Conservation (phyloP, 2,888 invertebrate genomes). For the Tortrix viridana region DNA sequence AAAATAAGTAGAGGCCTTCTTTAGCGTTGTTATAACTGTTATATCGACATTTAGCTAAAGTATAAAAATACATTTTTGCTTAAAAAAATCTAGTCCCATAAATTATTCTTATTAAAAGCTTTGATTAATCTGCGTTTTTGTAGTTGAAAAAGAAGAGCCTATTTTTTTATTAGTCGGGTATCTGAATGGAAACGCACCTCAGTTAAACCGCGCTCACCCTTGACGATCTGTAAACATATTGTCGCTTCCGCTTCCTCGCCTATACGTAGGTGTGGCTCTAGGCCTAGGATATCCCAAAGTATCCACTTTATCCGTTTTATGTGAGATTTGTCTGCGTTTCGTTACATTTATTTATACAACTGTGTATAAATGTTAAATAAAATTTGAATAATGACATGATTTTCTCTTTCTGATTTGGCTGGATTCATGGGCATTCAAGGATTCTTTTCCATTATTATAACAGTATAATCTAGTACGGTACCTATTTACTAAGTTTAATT, state of each 20-base stretch:
- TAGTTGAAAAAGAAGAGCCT: neutral
- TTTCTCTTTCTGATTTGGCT: neutral
- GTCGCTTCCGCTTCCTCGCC: conserved; percentile 53
- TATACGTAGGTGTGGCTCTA: conserved; percentile 48
- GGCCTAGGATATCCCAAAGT: conserved; percentile 23
- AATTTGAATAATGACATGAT: too few relatives aligned
- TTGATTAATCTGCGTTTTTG: neutral
- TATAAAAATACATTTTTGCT: too few relatives aligned
- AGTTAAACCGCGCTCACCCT: conserved; percentile 2
- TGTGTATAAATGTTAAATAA: too few relatives aligned
- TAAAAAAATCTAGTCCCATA: too few relatives aligned
- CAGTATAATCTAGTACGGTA: conserved; percentile 8
- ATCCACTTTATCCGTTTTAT: conserved; percentile 31
- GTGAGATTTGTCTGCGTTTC: conserved; percentile 18
- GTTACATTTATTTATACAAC: too few relatives aligned
- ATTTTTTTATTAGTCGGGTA: neutral
- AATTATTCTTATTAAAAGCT: too few relatives aligned
- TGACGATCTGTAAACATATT: conserved; percentile 48
- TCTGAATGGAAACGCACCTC: neutral
- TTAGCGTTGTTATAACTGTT: too few relatives aligned
- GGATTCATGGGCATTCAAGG: conserved; percentile 21
- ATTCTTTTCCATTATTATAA: neutral
- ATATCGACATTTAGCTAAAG: too few relatives aligned
- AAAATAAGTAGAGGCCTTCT: too few relatives aligned
- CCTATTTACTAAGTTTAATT: conserved; percentile 3